Conservation (phyloP, 1,140 invertebrate species). For the Thaumetopoea pityocampa region DNA sequence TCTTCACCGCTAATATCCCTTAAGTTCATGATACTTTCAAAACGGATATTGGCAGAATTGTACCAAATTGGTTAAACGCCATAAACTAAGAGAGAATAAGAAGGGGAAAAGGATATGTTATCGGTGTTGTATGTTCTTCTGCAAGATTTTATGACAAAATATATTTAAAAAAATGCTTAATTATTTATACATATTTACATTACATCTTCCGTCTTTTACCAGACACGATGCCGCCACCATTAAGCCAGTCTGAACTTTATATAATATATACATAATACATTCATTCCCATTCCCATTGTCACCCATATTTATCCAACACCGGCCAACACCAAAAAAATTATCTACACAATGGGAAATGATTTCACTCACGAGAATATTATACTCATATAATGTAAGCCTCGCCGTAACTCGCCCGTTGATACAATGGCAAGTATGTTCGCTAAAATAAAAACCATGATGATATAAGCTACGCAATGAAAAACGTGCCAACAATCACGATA, state of each 20-base stretch:
- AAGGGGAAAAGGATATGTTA: no score
- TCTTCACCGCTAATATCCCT: no score
- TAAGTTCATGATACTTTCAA: no score
- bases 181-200: constrained; percentile 9
- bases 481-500: constrained; percentile 27
- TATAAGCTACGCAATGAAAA: constrained; percentile 33
- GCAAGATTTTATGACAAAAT: no score
- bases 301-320: constrained; percentile 32
- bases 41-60: no score
- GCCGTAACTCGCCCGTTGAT: constrained; percentile 31
- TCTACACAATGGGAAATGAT: constrained; percentile 63
- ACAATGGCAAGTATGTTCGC: constrained; percentile 39
- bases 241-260: constrained; percentile 10
- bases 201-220: constrained; percentile 27
- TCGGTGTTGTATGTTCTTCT: no score
- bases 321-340: constrained; percentile 49
- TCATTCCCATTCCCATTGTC: constrained; percentile 8
- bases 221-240: constrained; percentile 7
- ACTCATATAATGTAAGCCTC: constrained; percentile 25
- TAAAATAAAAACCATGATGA: constrained; percentile 55
- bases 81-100: no score
- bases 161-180: no score
- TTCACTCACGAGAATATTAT: constrained; percentile 57
- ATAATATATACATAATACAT: constrained; percentile 4
- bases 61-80: no score